Evolutionary conservation across 1,140 invertebrate genomes (phyloP).

Genomic region (Pseudachorutes palmiensis): DNA sequence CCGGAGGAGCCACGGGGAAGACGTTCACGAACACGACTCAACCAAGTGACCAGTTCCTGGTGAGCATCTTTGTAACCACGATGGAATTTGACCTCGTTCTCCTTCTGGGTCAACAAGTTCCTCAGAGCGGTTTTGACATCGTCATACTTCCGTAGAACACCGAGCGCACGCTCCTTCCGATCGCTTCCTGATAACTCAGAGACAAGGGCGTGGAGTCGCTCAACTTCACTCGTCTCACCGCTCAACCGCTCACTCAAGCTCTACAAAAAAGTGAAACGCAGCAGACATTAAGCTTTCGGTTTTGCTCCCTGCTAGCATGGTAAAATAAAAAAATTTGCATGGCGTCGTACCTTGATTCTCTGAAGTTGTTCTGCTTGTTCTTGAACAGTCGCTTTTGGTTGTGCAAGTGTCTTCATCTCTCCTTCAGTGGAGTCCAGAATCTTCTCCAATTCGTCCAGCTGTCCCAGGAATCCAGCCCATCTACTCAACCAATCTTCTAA

Average conservation of each 20-base stretch:
- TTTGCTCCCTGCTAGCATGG: no score
- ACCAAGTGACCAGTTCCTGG: slow-evolving; percentile 65
- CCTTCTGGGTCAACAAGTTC: slow-evolving; percentile 64
- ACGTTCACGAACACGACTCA: no score
- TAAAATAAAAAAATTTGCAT: no score
- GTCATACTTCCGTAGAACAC: slow-evolving; percentile 71
- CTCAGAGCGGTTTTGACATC: slow-evolving; percentile 60
- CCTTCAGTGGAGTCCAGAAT: slow-evolving; percentile 67
- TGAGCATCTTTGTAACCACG: slow-evolving; percentile 78
- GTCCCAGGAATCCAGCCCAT: slow-evolving; percentile 78
- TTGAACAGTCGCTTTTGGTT: slow-evolving; percentile 66
- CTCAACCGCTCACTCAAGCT: slow-evolving; percentile 76
- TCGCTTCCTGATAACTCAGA: slow-evolving; percentile 78
- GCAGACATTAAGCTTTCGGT: no score
- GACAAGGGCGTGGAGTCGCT: slow-evolving; percentile 73
- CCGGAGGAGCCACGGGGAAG: no score
- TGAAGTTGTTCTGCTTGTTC: slow-evolving; percentile 79
- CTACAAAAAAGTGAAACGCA: no score
- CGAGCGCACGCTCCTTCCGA: slow-evolving; percentile 70
- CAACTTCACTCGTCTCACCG: slow-evolving; percentile 86
- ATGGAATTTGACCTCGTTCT: slow-evolving; percentile 80
- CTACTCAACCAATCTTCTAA: slow-evolving; percentile 82
- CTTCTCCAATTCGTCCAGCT: slow-evolving; percentile 75
- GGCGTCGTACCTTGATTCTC: slow-evolving; percentile 67
- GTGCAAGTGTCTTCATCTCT: slow-evolving; percentile 61